Base-by-base conservation (phyloP, 2,797 vertebrate genomes). In the Sternarchorhynchus goeldii region DNA sequence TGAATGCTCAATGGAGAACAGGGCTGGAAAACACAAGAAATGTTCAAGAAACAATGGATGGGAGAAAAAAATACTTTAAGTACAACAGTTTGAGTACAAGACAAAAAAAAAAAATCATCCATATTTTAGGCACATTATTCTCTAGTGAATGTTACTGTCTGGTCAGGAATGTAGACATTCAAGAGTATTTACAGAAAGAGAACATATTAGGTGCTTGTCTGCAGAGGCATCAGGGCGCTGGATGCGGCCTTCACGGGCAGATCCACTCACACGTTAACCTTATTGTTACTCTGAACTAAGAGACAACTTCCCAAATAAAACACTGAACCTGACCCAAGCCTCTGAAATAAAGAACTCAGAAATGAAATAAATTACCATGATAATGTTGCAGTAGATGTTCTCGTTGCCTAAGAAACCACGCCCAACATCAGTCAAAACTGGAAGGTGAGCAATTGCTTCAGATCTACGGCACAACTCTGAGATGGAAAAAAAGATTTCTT, bases 71-170 rank as follows among this genome's bases (percentile, higher is more conserved):
- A 85, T 83, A 85, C 78, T 81, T 77, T 77, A 87, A 80, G 81
- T 64, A 79, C 64, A 80, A 77, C 81, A 73, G 74, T 70, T 17
- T 6, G 25, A 71, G 65, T 64, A 69, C 63, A 75, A 58, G 65
- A 70, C 41, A 72, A 73, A 58, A 73, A 59, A 75, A 50, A 53
- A 74, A 64, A n/a, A 70, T 81, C 82, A 86, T 87, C 84, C 87
- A 90, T 88, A 86, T 81, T 88, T 92, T 90, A 93, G 92, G 92
- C 92, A 93, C 92, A 86, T 90, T 90, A 87, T 88, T 92, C 88
- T 90, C 87, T 86, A 89, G 73, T 86, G 86, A 86, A 86, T 87
- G 81, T 87, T 89, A 90, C 88, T 55, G 70, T 80, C 86, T 85
- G 84, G 87, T 87, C 88, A 77, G 79, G 63, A 81, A 81, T 77